A percentile compares a stretch with the other conserved stretches of the same genome.
Conservation (phyloP, 2,797 vertebrate species). For the Loris lydekkerianus region DNA sequence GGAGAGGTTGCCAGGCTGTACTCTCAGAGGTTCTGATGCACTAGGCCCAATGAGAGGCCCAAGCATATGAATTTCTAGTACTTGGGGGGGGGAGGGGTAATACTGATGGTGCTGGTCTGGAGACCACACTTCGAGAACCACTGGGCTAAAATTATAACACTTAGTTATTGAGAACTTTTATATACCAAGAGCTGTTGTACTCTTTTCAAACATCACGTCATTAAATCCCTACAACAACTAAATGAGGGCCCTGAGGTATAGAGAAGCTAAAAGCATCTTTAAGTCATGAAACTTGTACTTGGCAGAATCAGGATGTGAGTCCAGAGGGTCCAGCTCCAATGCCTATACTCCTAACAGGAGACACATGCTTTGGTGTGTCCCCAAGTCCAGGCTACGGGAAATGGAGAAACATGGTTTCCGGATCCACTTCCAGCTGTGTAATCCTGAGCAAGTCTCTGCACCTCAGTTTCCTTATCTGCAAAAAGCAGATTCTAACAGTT, state of each 20-base stretch:
- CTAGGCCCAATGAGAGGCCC: too few relatives aligned
- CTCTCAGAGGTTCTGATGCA: not conserved
- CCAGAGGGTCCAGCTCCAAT: not conserved
- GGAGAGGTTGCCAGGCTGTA: not conserved
- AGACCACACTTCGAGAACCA: not conserved
- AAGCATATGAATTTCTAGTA: not conserved
- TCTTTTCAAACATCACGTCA: not conserved
- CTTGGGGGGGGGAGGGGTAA: not conserved
- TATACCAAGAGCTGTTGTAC: not conserved
- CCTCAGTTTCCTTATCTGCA: not conserved
- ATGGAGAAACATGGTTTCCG: not conserved
- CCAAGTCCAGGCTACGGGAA: not conserved
- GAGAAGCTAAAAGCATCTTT: not conserved
- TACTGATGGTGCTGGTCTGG: too few relatives aligned
- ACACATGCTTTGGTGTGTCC: not conserved
- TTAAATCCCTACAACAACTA: not conserved
- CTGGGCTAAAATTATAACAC: not conserved
- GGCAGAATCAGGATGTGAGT: not conserved
- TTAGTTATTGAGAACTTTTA: not conserved
- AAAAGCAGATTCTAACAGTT: not conserved
- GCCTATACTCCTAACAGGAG: not conserved
- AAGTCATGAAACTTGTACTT: fast-evolving
- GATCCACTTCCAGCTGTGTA: not conserved
- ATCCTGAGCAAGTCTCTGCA: too few relatives aligned
- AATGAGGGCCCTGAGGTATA: not conserved